Percentiles rank a stretch among this genome's conserved stretches.
Conservation (phyloP, 2,888 invertebrate species). For the Tortricodes alternella region DNA sequence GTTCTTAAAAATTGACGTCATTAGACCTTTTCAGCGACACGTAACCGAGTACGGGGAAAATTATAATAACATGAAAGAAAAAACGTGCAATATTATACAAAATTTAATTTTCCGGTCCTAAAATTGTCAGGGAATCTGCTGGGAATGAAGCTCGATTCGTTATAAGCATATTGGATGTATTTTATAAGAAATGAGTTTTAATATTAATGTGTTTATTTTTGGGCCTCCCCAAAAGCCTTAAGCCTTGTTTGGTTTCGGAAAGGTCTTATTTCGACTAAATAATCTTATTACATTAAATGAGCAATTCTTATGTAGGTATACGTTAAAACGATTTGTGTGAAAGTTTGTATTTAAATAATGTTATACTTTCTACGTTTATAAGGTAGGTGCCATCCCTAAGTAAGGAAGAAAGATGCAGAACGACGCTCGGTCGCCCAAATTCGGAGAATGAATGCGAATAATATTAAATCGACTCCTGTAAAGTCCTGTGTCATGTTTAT, state of each 20-base stretch:
- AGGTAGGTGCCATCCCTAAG: too few relatives aligned
- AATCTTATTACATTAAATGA: too few relatives aligned
- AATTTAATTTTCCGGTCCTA: slow-evolving; percentile 28
- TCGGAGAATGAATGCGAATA: too few relatives aligned
- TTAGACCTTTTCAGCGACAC: slow-evolving; percentile 25
- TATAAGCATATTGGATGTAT: slow-evolving; percentile 19
- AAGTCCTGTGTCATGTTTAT: too few relatives aligned
- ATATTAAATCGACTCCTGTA: too few relatives aligned
- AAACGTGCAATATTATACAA: slow-evolving; percentile 19
- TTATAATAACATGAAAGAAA: slow-evolving; percentile 21
- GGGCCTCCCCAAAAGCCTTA: slow-evolving; percentile 3
- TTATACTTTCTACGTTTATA: too few relatives aligned
- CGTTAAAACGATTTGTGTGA: too few relatives aligned
- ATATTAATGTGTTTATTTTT: slow-evolving; percentile 4
- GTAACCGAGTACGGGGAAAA: slow-evolving; percentile 8
- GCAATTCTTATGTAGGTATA: too few relatives aligned
- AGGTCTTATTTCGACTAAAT: not conserved
- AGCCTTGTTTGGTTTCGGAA: not conserved
- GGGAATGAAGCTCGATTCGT: slow-evolving; percentile 25
- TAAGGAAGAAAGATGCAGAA: too few relatives aligned
- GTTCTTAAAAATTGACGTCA: slow-evolving; percentile 21
- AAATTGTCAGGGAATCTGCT: slow-evolving; percentile 12
- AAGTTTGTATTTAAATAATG: too few relatives aligned
- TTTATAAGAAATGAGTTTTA: slow-evolving; percentile 13
- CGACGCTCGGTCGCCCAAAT: too few relatives aligned